A percentile compares a stretch with the other conserved stretches of the same genome.
Conservation (phyloP, 64 coral and sea anemone species). For the Actinia tenebrosa region DNA sequence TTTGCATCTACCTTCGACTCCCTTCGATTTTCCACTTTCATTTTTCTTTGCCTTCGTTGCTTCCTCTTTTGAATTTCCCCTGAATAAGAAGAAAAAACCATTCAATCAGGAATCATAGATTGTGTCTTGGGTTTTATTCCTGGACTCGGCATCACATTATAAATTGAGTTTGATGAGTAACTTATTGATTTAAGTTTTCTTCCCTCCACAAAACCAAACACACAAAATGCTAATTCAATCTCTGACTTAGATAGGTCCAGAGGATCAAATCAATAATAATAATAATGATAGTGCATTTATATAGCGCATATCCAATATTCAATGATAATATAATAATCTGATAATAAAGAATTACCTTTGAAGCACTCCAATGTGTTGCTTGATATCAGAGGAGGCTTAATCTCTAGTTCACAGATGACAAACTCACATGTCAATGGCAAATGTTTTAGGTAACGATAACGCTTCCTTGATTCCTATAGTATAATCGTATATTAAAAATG, state of each 20-base stretch:
- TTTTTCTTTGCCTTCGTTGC: slow-evolving; percentile 69
- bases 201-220: neutral
- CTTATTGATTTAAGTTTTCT: too few species aligned
- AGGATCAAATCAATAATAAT: neutral
- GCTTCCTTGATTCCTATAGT: slow-evolving; percentile 68
- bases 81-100: neutral
- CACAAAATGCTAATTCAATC: too few species aligned
- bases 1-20: slow-evolving; percentile 53
- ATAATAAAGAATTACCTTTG: slow-evolving; percentile 53
- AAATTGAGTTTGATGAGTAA: too few species aligned
- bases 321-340: neutral
- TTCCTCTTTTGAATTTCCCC: slow-evolving; percentile 62
- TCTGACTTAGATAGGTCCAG: too few species aligned
- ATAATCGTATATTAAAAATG: neutral
- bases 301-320: too few species aligned
- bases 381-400: slow-evolving; percentile 75
- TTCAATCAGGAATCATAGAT: neutral
- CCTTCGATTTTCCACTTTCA: slow-evolving; percentile 68
- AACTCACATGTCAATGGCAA: slow-evolving; percentile 95
- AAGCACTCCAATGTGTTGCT: slow-evolving; percentile 66
- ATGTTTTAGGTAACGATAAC: slow-evolving; percentile 75
- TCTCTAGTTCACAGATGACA: slow-evolving; percentile 91
- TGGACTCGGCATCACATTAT: too few species aligned
- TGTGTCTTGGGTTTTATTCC: too few species aligned
- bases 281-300: too few species aligned